Evolutionary conservation across 1,140 invertebrate genomes (phyloP), one percentile per base, ranked within the genome.

Genomic region (Solenopsis fugax): DNA sequence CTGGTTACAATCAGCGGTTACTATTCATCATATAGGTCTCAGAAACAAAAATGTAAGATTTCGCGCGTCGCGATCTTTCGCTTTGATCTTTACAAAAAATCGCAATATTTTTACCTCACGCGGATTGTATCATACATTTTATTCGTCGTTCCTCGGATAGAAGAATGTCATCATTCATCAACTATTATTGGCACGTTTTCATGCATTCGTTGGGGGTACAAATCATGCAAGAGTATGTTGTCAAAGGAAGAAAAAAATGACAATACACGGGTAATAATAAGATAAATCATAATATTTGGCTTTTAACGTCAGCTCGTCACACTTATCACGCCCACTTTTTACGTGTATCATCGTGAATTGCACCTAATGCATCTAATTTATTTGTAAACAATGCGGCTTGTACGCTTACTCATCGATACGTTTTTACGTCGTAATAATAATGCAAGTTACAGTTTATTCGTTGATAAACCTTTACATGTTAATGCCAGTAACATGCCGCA

Each of bases 191-290:
- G 48, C 48, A 34, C 2, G 21, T 80, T 54, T 80, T 80, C 13
- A 67, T 45, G 29, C 77, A 80, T 80, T 54, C 62, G 6, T 3
- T 69, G 34, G 76, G 67, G 9, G n/a, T 54, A 24, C 37, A 60
- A 64, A 80, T 80, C 54, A 54, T 80, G 77, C 62, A 69, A 2
- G 60, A 80, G 13, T 80, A 80, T n/a, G 77, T 48, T 69, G 7
- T 80, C 16, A 2, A 24, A 41, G 77, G 37, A 45, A n/a, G n/a
- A n/a, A 24, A 5, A 81, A 58, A 29, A 71, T 81, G 3, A 48
- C 65, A 16, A 71, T 81, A 71, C 2, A 10, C 16, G 21, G 37
- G 78, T 71, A 71, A 81, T 54, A 13, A 81, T 45, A 7, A 80
- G 13, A 67, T 37, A 50, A 52, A 80, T 67, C 1, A 12, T 48